Conservation (phyloP, 2,797 vertebrate genomes). For the Danio kyathit region DNA sequence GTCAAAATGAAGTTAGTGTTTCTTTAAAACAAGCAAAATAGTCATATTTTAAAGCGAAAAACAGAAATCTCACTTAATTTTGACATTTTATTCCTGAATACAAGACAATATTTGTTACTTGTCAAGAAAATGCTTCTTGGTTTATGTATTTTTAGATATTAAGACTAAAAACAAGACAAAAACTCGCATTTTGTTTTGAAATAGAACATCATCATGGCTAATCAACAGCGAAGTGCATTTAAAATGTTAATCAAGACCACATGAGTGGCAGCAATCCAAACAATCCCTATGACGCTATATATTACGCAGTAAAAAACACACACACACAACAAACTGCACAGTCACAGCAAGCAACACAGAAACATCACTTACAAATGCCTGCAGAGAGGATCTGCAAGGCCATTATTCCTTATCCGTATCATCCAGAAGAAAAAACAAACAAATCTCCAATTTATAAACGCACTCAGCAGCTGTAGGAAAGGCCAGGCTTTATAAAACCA, state of each 20-base stretch:
- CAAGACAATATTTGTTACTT: too few species aligned
- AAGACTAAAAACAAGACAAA: too few species aligned
- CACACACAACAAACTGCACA: slow-evolving; percentile 45
- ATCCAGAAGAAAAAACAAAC: slow-evolving; percentile 36
- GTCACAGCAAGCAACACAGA: slow-evolving; percentile 36
- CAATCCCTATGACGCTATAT: not conserved
- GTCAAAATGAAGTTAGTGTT: too few species aligned
- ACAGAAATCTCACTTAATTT: too few species aligned
- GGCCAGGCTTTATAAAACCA: slow-evolving; percentile 20
- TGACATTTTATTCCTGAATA: too few species aligned
- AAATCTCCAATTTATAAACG: slow-evolving; percentile 51
- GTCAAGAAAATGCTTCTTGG: too few species aligned
- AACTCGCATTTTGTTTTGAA: not conserved
- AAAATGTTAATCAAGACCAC: slow-evolving; percentile 2
- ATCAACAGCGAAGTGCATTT: slow-evolving; percentile 5
- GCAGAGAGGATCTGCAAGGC: slow-evolving; percentile 69
- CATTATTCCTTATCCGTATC: slow-evolving; percentile 63
- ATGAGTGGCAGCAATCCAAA: slow-evolving; percentile 4
- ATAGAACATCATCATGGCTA: not conserved
- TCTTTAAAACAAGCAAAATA: too few species aligned
- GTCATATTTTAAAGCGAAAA: too few species aligned
- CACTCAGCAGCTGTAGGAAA: slow-evolving; percentile 40
- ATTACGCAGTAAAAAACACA: slow-evolving; percentile 26
- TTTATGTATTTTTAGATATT: too few species aligned
- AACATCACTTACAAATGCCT: slow-evolving; percentile 69